Evolutionary conservation across 1,140 invertebrate genomes (phyloP).

Genomic region (Paraescarpia echinospica): DNA sequence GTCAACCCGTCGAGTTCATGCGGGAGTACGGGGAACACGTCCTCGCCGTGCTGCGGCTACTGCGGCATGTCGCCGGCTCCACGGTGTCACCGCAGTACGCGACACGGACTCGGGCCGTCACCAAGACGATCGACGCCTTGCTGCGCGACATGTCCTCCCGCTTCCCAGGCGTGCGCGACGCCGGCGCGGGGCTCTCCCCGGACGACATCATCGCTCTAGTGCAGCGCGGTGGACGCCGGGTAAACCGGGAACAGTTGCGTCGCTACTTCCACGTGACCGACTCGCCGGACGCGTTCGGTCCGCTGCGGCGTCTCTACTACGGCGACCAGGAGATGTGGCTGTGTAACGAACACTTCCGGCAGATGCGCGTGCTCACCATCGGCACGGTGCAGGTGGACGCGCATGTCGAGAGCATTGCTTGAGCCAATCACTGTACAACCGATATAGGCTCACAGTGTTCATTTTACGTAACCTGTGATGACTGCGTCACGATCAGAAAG

Average conservation of each 20-base stretch:
- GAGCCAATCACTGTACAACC: not conserved
- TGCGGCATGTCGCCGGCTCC: not conserved
- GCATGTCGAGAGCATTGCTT: not conserved
- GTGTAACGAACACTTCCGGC: conserved; percentile 28
- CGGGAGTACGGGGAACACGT: conserved; percentile 20
- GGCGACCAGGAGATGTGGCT: conserved; percentile 25
- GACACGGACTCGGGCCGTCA: conserved; percentile 8
- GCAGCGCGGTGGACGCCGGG: conserved; percentile 9
- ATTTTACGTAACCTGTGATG: not conserved
- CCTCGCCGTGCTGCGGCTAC: conserved; percentile 18
- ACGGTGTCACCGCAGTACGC: conserved; percentile 17
- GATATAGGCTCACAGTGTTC: not conserved
- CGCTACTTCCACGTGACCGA: conserved; percentile 22
- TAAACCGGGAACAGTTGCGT: conserved; percentile 19
- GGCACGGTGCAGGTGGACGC: conserved; percentile 1
- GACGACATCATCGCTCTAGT: conserved; percentile 13
- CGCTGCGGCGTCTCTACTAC: conserved; percentile 19
- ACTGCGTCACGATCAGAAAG: not conserved
- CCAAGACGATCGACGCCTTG: conserved; percentile 13
- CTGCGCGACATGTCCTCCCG: conserved; percentile 14
- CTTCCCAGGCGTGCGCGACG: conserved; percentile 14
- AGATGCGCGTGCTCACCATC: conserved; percentile 19
- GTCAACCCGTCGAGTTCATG: conserved; percentile 28
- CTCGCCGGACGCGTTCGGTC: conserved; percentile 22
- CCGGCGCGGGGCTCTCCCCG: not conserved